Evolutionary conservation across 2,113 vertebrate species (phyloP).

Genomic region (Cacatua alba): DNA sequence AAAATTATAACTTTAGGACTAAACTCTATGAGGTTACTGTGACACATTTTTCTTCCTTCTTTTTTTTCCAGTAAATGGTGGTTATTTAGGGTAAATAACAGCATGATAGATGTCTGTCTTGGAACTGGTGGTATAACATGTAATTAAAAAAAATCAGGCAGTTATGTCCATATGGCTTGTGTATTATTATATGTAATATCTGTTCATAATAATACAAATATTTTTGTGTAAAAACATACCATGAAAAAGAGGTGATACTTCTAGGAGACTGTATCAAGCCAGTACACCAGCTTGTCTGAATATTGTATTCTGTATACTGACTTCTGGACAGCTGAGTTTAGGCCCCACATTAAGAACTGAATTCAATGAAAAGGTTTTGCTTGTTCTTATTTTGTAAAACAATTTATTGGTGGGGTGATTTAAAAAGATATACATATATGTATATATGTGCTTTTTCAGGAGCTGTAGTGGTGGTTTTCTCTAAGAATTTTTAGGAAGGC

Average conservation of each 20-base stretch:
- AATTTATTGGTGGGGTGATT: background rate
- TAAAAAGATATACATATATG: background rate
- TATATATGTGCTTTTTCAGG: background rate
- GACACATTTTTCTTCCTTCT: background rate
- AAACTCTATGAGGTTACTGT: background rate
- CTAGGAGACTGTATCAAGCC: background rate
- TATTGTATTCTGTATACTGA: background rate
- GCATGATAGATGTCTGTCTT: background rate
- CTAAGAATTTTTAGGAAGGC: background rate
- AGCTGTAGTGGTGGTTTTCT: background rate
- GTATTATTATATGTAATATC: background rate
- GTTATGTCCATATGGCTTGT: background rate
- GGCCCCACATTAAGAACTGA: background rate
- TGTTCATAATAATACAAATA: background rate
- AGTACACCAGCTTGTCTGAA: background rate
- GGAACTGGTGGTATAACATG: background rate
- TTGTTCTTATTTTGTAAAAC: background rate
- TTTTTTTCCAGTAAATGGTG: background rate
- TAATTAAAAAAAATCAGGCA: background rate
- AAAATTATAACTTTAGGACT: background rate
- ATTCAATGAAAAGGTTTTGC: background rate
- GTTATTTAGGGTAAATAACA: background rate
- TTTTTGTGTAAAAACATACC: background rate
- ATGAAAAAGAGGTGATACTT: background rate
- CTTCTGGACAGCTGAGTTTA: background rate